Evolutionary conservation across 2,113 vertebrate genomes (phyloP).

Genomic region (Odocoileus hemionus): DNA sequence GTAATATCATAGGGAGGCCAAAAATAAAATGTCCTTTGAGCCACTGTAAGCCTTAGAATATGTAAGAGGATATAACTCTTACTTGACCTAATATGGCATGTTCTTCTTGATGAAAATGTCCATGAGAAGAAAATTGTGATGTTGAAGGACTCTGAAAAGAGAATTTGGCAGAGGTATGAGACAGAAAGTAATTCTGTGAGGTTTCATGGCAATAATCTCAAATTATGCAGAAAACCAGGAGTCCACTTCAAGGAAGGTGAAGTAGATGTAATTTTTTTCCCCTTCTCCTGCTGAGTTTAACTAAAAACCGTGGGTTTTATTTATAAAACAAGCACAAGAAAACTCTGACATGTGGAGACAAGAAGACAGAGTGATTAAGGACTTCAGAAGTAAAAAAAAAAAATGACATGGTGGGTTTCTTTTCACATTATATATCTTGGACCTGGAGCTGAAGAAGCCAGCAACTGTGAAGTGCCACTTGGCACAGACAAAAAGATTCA

Average conservation of each 20-base stretch:
- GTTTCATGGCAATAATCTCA: background rate
- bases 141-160: background rate
- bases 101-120: background rate
- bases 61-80: background rate
- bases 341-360: background rate
- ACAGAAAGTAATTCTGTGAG: background rate
- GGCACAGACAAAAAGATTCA: background rate
- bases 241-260: background rate
- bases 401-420: background rate
- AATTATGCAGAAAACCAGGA: background rate
- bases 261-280: background rate
- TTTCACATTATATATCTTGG: background rate
- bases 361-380: background rate
- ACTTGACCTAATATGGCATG: background rate
- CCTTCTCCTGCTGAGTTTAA: background rate
- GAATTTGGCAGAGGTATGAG: background rate
- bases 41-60: background rate
- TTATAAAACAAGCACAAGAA: background rate
- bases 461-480: background rate
- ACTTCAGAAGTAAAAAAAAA: background rate
- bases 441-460: background rate
- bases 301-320: background rate
- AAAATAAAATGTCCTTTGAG: background rate
- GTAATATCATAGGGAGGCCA: background rate
- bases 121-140: background rate